Base-by-base conservation (phyloP, 2,113 vertebrate species). In the Columbina picui region DNA sequence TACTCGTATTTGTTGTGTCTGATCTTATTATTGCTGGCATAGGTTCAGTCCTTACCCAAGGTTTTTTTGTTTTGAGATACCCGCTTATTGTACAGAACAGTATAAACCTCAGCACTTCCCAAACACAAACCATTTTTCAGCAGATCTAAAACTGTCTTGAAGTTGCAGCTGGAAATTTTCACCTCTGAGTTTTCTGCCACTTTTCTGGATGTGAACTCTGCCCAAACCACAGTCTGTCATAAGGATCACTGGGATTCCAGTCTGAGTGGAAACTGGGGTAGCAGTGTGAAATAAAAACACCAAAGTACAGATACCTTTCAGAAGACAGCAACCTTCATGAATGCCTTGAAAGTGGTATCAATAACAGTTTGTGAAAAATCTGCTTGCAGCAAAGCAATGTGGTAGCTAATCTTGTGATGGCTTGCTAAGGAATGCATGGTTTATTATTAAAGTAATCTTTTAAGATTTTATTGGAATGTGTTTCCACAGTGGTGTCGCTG, bases 361-460 rank as follows among this genome's bases (percentile, higher is more conserved):
- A 59, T 95, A 97, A 79, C 71, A 94, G 64, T 78, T 94, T 71
- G 47, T 88, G 80, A 92, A 97, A 93, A 90, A 95, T 91, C 78
- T 91, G 83, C 93, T 97, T 94, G 81, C 94, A 98, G 96, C 67
- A 70, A 89, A 91, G 94, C 89, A 97, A 45, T 92, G 89, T 83
- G 93, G 96, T 97, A 95, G 96, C 97, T 98, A 97, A 97, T 98
- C 97, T 92, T 97, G 94, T 64, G 11, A 98, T 91, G 93, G 96
- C 96, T 98, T 98, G 97, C 97, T 97, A 90, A 98, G 97, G 97
- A 98, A 98, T 98, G 98, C 91, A 94, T 94, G 65, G 97, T 98
- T 98, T 98, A 98, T 98, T 98, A 97, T 97, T 97, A 96, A 98
- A 98, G 95, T 97, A 98, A 97, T 96, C 96, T 98, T 98, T 97